Base-by-base conservation (phyloP, 2,797 vertebrate species). In the Rhynchonycteris naso region DNA sequence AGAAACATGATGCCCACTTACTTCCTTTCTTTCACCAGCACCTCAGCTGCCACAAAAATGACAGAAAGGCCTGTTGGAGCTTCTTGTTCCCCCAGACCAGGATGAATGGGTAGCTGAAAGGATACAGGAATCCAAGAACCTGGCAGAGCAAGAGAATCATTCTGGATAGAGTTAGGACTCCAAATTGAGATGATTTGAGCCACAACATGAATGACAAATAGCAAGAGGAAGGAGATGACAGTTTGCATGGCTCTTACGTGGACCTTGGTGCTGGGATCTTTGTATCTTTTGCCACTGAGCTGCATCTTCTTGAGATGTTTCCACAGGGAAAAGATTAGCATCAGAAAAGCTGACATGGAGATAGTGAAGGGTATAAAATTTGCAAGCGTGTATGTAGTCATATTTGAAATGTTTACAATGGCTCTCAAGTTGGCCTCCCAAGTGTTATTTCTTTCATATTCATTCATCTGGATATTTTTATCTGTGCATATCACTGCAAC, bases 41-140 rank as follows among this genome's bases (percentile, higher is more conserved):
- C 50, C 4, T 69, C 47, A 35, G 5, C 47, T 33, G 30, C 21
- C 69, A 10, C 30, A 66, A 22, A 82, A 88, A 4, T 8, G 47
- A 85, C 22, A 79, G 19, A 35, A 83, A 89, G n/a, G 16, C 9
- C 71, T 78, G 24, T 28, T 63, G 95, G 30, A 94, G 66, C n/a
- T 94, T 97, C 33, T 52, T 93, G 11, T 96, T 96, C 78, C 72
- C 84, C 93, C 88, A 97, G 43, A 97, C 94, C 58, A 96, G 65
- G 22, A 95, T 13, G 8, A 30, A 80, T 4, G 94, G 94, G 58
- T 97, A 92, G 2, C 65, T 13, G 68, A 88, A 75, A 56, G 90
- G 90, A 83, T 88, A 90, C 0, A 93, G 2, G 1, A 9, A 38
- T 16, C 12, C 82, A 38, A 91, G 1, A 33, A n/a, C 6, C 28